A percentile compares a stretch with the other conserved stretches of the same genome.
phyloP scores from a whole-genome alignment of 2,888 invertebrate species.

The Acronicta psi region DNA sequence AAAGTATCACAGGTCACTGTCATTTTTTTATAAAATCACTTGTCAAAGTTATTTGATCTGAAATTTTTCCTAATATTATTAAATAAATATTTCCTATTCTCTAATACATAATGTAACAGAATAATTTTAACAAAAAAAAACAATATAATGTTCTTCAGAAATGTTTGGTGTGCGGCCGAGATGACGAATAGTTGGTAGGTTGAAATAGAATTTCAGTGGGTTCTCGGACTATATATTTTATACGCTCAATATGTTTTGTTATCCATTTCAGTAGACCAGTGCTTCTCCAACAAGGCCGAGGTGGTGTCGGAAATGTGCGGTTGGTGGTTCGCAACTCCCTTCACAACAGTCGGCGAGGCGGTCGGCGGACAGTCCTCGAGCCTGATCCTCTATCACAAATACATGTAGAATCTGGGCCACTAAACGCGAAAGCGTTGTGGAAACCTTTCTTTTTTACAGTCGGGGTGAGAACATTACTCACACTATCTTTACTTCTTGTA shows the following conservation, averaged over 20 bases:
- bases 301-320: slow-evolving; percentile 59
- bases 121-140: slow-evolving; percentile 46
- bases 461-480: slow-evolving; percentile 86
- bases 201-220: slow-evolving; percentile 22
- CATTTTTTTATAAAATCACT: slow-evolving; percentile 28
- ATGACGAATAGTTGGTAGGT: slow-evolving; percentile 77
- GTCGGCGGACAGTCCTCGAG: slow-evolving; percentile 65
- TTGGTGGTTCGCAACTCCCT: slow-evolving; percentile 75
- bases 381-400: slow-evolving; percentile 80
- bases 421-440: slow-evolving; percentile 82
- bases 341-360: slow-evolving; percentile 71
- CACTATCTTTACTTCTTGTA: background rate
- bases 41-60: slow-evolving; percentile 54
- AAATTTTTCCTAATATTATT: slow-evolving; percentile 46
- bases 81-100: slow-evolving; percentile 53
- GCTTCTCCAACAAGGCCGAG: slow-evolving; percentile 62
- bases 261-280: slow-evolving; percentile 62
- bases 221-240: slow-evolving; percentile 17
- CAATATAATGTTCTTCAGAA: slow-evolving; percentile 81
- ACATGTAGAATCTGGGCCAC: slow-evolving; percentile 78
- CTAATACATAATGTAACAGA: slow-evolving; percentile 67
- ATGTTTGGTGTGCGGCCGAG: slow-evolving; percentile 78
- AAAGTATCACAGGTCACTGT: slow-evolving; percentile 3
- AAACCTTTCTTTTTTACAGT: slow-evolving; percentile 91
- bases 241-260: slow-evolving; percentile 21